These are phyloP conservation scores for Xestoiulus laeticollis DNA, from an alignment of 2,888 invertebrate genomes.

Conservation along the genomic window DNA sequence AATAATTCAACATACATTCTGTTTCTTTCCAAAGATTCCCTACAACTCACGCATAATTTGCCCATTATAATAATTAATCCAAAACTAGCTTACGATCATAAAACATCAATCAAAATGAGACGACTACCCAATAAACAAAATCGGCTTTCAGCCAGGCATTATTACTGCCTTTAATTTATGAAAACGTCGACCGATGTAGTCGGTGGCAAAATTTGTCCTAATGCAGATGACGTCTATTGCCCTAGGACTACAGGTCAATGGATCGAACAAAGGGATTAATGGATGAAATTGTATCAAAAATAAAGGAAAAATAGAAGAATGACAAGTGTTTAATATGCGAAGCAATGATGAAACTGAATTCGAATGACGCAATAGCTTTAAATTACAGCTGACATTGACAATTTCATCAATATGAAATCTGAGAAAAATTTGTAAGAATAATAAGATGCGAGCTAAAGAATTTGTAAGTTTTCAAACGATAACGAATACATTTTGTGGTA, in stretches of 20 bases:
- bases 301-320: not conserved
- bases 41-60: not conserved
- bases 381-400: not conserved
- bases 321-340: not conserved
- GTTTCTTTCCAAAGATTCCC: too few relatives aligned
- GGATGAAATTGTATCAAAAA: not conserved
- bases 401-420: not conserved
- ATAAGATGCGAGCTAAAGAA: not conserved
- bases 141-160: not conserved
- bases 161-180: not conserved
- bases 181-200: not conserved
- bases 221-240: not conserved
- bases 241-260: not conserved
- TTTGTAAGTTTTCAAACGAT: too few relatives aligned
- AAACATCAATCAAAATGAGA: not conserved
- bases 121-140: not conserved
- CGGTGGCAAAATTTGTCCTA: not conserved
- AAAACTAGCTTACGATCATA: too few relatives aligned
- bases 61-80: not conserved
- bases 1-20: too few relatives aligned
- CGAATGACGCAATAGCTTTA: not conserved
- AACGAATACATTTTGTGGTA: too few relatives aligned
- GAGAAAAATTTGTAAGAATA: not conserved
- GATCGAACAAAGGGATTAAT: conserved; percentile 9
- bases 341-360: too few relatives aligned